Percentiles rank a stretch among this genome's conserved stretches.
phyloP scores from a whole-genome alignment of 1,140 invertebrate species.

The Camponotus floridanus region DNA sequence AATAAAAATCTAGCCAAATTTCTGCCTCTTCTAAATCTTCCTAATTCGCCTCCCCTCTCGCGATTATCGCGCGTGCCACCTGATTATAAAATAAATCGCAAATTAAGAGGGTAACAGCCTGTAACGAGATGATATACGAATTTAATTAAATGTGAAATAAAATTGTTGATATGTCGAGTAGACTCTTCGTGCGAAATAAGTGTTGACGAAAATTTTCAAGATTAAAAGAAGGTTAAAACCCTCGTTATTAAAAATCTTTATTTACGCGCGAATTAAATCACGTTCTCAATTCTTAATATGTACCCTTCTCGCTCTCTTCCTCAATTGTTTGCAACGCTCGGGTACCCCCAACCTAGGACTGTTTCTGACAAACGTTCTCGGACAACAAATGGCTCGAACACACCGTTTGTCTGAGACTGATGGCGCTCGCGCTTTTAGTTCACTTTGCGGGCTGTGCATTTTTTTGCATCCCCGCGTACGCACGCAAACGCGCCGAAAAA shows the following conservation, averaged over 20 bases:
- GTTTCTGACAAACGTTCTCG: slow-evolving; percentile 7
- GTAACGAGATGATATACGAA: slow-evolving; percentile 13
- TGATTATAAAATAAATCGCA: slow-evolving; percentile 51
- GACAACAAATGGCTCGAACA: slow-evolving; percentile 36
- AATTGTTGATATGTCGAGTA: slow-evolving; percentile 1
- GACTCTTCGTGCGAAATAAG: neutral
- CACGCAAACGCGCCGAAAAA: slow-evolving; percentile 44
- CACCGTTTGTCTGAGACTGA: slow-evolving; percentile 52
- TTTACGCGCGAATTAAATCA: too few species aligned
- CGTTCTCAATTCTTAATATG: neutral
- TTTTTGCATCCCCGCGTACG: slow-evolving; percentile 40
- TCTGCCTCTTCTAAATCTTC: neutral
- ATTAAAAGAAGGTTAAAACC: neutral
- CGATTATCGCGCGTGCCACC: neutral
- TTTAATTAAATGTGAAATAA: slow-evolving; percentile 45
- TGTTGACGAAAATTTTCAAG: neutral
- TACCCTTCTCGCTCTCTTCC: neutral
- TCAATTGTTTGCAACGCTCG: neutral
- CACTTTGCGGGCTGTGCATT: slow-evolving; percentile 36
- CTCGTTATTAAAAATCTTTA: neutral
- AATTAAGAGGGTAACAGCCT: slow-evolving; percentile 1
- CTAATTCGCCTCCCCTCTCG: neutral
- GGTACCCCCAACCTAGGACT: neutral
- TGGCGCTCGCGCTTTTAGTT: slow-evolving; percentile 37
- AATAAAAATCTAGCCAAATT: slow-evolving; percentile 43